A percentile compares a stretch with the other conserved stretches of the same genome.
Evolutionary conservation across 2,888 invertebrate species (phyloP).

Genomic region (Diaprepes abbreviatus): DNA sequence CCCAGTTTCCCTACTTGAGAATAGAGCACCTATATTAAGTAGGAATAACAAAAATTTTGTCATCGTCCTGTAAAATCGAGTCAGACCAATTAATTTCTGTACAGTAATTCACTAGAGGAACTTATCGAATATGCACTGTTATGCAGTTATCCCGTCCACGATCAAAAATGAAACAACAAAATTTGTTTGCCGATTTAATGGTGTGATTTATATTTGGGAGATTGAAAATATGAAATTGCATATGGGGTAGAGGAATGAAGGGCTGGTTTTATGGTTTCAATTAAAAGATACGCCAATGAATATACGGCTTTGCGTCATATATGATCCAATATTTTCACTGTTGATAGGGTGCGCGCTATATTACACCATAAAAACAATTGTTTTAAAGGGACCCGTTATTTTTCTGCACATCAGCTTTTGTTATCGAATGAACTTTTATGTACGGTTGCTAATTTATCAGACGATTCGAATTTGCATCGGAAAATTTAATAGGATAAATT

Average conservation of each 20-base stretch:
- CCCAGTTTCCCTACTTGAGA: too few relatives aligned
- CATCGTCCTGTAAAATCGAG: neutral
- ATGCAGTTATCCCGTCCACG: slow-evolving; percentile 34
- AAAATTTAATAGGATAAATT: neutral
- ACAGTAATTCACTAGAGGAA: slow-evolving; percentile 35
- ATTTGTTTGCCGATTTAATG: slow-evolving; percentile 53
- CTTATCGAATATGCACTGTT: slow-evolving; percentile 42
- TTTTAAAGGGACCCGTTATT: slow-evolving; percentile 35
- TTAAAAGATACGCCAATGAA: slow-evolving; percentile 63
- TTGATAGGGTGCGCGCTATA: slow-evolving; percentile 59
- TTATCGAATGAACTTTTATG: slow-evolving; percentile 12
- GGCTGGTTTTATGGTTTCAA: slow-evolving; percentile 62
- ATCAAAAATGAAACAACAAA: slow-evolving; percentile 51
- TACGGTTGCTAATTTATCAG: slow-evolving; percentile 12
- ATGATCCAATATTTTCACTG: slow-evolving; percentile 59
- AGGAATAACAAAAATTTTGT: too few relatives aligned
- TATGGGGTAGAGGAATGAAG: slow-evolving; percentile 50
- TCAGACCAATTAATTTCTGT: slow-evolving; percentile 31
- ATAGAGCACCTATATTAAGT: too few relatives aligned
- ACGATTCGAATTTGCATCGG: slow-evolving; percentile 5
- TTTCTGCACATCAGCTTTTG: slow-evolving; percentile 36
- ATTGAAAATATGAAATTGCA: slow-evolving; percentile 58
- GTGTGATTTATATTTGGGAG: slow-evolving; percentile 56
- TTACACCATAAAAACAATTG: slow-evolving; percentile 55
- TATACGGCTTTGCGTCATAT: slow-evolving; percentile 56